Percentiles rank a stretch among this genome's conserved stretches.
Conservation (phyloP, 1,140 invertebrate genomes). For the Zaprionus davidi region DNA sequence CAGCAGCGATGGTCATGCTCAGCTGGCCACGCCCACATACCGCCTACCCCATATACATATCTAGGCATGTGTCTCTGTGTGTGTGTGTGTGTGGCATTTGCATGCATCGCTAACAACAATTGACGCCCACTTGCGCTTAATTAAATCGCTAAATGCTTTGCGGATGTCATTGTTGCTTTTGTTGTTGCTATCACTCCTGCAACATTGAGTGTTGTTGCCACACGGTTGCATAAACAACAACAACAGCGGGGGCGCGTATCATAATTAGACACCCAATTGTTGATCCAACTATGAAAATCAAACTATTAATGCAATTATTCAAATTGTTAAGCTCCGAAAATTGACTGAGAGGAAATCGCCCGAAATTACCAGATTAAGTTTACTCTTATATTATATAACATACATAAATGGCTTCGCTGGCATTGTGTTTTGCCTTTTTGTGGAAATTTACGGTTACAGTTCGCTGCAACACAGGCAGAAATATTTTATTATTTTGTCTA, state of each 20-base stretch:
- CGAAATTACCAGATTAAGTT: neutral
- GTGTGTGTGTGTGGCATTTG: slow-evolving; percentile 2
- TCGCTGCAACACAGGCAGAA: too few relatives aligned
- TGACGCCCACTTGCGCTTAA: slow-evolving; percentile 68
- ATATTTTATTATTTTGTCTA: too few relatives aligned
- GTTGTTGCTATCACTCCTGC: slow-evolving; percentile 8
- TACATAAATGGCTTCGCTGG: neutral
- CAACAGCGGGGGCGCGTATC: neutral
- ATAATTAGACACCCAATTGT: slow-evolving; percentile 21
- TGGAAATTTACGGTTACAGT: too few relatives aligned
- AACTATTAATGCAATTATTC: slow-evolving; percentile 10
- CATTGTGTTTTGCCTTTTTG: neutral
- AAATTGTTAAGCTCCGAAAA: slow-evolving; percentile 6
- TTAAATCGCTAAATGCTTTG: slow-evolving; percentile 70
- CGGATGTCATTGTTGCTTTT: slow-evolving; percentile 50
- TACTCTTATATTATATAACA: neutral
- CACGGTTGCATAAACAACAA: slow-evolving; percentile 19
- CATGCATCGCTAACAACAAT: slow-evolving; percentile 31
- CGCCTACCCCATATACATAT: neutral
- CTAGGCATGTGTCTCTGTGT: neutral
- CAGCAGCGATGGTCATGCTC: slow-evolving; percentile 53
- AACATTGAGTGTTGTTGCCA: slow-evolving; percentile 19
- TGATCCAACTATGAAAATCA: slow-evolving; percentile 8
- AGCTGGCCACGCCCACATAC: slow-evolving; percentile 54
- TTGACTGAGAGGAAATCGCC: slow-evolving; percentile 4